Evolutionary conservation across 2,888 invertebrate genomes (phyloP), one percentile per base, ranked within the genome.

Genomic region (Cylloceria caligata): DNA sequence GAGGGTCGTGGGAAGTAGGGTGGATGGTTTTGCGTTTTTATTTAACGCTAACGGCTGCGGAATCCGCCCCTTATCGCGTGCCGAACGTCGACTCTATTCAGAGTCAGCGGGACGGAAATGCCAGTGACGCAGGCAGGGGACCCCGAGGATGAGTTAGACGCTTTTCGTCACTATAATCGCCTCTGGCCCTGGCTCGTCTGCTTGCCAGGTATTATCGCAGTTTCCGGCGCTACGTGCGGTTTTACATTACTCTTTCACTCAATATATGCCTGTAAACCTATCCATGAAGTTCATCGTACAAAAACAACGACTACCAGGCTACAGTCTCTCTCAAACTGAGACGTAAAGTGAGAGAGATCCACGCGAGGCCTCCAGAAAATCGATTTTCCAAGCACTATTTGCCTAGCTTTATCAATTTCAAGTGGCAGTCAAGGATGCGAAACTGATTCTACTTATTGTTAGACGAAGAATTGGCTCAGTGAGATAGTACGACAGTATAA

Each of bases 21-120:
- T 30, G 3, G 45, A 57, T 67, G 55, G 57, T 75, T 71, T 68
- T 68, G 52, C n/a, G 55, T 65, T 75, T 71, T 55, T 64, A 49
- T 62, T 71, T n/a, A 69, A 62, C 39, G 65, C 55, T 47, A 80
- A 47, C 27, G 52, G 36, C 62, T 45, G 39, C 27, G 39, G 21
- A 65, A 65, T 60, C 27, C 72, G 3, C 62, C 39, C 55, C 71
- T 76, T 64, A 76, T 76, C 80, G 65, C 45, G 49, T 39, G 27
- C 36, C 57, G 57, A 81, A 72, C 75, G 67, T 62, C 52, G 34
- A 49, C 69, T 75, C 75, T 64, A 80, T 84, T 83, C 80, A 52
- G 57, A 83, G 84, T 77, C 80, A 86, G 74, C 79, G 68, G 74
- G 62, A 81, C 80, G 86, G 86, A 85, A 86, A 74, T 62, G 81